phyloP scores from a whole-genome alignment of 2,888 invertebrate genomes.

The Aporophyla nigra region DNA sequence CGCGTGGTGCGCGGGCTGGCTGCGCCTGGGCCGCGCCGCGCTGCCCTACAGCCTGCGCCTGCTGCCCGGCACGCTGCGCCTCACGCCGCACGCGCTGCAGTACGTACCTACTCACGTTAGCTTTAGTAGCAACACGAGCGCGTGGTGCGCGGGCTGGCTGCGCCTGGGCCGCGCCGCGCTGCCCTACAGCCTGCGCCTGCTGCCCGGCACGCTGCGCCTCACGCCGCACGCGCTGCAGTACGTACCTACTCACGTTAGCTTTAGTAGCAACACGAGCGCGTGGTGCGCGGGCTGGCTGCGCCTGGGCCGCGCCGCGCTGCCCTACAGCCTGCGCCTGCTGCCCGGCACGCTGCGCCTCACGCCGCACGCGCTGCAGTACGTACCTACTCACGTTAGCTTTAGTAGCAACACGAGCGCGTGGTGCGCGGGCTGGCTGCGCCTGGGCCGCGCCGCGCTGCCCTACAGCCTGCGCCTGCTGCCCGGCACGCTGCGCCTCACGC shows the following conservation, averaged over 20 bases:
- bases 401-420: slow-evolving; percentile 63
- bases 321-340: slow-evolving; percentile 83
- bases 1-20: slow-evolving; percentile 85
- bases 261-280: slow-evolving; percentile 51
- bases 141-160: slow-evolving; percentile 85
- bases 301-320: slow-evolving; percentile 79
- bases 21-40: slow-evolving; percentile 79
- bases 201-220: slow-evolving; percentile 83
- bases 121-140: slow-evolving; percentile 36
- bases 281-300: slow-evolving; percentile 85
- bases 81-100: slow-evolving; percentile 72
- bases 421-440: slow-evolving; percentile 84
- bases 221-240: slow-evolving; percentile 68
- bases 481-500: slow-evolving; percentile 82
- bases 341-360: slow-evolving; percentile 83
- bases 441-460: slow-evolving; percentile 81
- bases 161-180: slow-evolving; percentile 78
- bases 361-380: slow-evolving; percentile 66
- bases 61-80: slow-evolving; percentile 82
- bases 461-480: slow-evolving; percentile 84
- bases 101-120: not conserved
- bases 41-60: slow-evolving; percentile 83
- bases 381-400: not conserved
- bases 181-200: slow-evolving; percentile 83
- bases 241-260: not conserved